phyloP scores from a whole-genome alignment of 2,797 vertebrate genomes.

The Acanthiza pusilla region DNA sequence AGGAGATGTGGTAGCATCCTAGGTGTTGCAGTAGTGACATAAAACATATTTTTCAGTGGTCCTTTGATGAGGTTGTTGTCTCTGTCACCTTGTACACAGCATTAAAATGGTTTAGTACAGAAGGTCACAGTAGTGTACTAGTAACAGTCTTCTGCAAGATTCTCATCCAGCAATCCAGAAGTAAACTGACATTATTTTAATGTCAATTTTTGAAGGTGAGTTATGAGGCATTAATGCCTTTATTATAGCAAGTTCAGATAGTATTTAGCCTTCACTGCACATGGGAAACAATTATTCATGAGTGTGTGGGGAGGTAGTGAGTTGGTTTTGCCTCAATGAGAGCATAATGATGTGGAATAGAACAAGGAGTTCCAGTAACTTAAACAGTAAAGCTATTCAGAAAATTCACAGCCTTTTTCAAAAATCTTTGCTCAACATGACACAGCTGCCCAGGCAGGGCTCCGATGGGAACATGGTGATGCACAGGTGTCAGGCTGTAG shows the following conservation, averaged over 20 bases:
- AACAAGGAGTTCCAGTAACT: neutral
- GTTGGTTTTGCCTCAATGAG: neutral
- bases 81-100: neutral
- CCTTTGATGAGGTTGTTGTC: neutral
- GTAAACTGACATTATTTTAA: neutral
- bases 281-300: neutral
- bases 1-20: neutral
- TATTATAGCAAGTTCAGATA: neutral
- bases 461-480: fast-evolving
- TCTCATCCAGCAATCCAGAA: neutral
- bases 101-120: neutral
- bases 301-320: neutral
- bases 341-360: neutral
- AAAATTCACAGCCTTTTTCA: neutral
- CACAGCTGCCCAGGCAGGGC: neutral
- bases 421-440: neutral
- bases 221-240: neutral
- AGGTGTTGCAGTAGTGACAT: neutral
- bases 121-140: neutral
- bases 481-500: neutral
- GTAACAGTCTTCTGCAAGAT: neutral
- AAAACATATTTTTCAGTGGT: neutral
- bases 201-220: neutral
- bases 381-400: neutral
- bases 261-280: neutral